Evolutionary conservation across 2,797 vertebrate genomes (phyloP), one percentile per base, ranked within the genome.

Genomic region (Spondyliosoma cantharus): DNA sequence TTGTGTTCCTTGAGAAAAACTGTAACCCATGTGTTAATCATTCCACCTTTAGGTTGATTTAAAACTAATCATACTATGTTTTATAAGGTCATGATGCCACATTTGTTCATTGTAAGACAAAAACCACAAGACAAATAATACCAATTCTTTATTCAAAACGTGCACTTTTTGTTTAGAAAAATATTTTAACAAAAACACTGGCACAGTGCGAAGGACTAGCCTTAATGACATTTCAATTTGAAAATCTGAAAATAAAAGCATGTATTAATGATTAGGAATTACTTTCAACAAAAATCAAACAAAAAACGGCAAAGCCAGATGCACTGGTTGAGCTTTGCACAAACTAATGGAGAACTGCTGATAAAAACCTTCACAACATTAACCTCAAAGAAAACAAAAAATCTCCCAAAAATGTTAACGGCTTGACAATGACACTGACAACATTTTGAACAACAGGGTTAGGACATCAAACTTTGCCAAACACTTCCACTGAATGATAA

Each of bases 91-190:
- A 52, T 50, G 32, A 22, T 19, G 56, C 4, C 15, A 17, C 42
- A 5, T n/a, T 20, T 42, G 57, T 53, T 53, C 20, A 46, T 67
- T 22, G 14, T 19, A 25, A 74, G 8, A 70, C n/a, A 81, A 67
- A 80, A 4, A 75, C 32, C 9, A 72, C 4, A 45, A 56, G 42
- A 62, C 24, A 78, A 80, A 84, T 76, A 73, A 76, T 65, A 53
- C 6, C 46, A 72, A 72, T 14, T 58, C 9, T 88, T 89, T 90
- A 89, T 87, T 89, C 7, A 86, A 85, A 90, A 88, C 82, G 85
- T 88, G 83, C 64, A 85, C n/a, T 77, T 74, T 67, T 79, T 79
- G 4, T 68, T 76, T 15, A 74, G 48, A 88, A 81, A 89, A 93
- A 90, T 60, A 67, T 52, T 69, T 83, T 74, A 32, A 74, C 85